Evolutionary conservation across 2,113 vertebrate species (phyloP).

Genomic region (Macrotus californicus): DNA sequence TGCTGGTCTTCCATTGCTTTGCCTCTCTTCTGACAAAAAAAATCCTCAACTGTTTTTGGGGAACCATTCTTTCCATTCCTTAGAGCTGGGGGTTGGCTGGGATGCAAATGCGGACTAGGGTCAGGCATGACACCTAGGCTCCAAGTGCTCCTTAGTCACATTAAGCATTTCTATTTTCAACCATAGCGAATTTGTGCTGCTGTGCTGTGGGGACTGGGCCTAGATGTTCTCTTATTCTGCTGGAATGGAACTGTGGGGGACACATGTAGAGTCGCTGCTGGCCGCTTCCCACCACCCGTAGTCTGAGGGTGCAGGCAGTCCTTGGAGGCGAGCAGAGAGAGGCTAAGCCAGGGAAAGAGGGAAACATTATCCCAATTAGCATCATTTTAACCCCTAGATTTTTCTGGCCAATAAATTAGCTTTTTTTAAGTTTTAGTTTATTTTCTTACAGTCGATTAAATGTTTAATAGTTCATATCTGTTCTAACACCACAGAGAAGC

Average conservation of each 20-base stretch:
- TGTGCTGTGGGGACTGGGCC: not conserved
- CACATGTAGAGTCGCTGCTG: not conserved
- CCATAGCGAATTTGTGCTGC: not conserved
- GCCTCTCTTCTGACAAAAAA: not conserved
- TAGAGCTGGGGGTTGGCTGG: not conserved
- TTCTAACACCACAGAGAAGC: not conserved
- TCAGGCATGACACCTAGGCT: not conserved
- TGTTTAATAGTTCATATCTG: not conserved
- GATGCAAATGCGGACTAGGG: not conserved
- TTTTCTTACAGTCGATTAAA: not conserved
- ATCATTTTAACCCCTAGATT: not conserved
- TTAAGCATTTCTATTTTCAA: not conserved
- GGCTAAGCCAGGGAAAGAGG: not conserved
- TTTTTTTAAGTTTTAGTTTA: not conserved
- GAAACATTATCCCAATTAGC: not conserved
- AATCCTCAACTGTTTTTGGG: not conserved
- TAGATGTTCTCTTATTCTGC: not conserved
- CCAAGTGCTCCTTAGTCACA: not conserved
- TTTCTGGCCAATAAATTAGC: not conserved
- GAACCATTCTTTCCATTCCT: not conserved
- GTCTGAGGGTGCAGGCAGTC: not conserved
- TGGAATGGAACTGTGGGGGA: not conserved
- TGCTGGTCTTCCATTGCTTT: not conserved
- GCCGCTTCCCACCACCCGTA: not conserved
- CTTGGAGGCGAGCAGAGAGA: not conserved